phyloP scores from a whole-genome alignment of 2,113 vertebrate species.

The Polypterus senegalus region DNA sequence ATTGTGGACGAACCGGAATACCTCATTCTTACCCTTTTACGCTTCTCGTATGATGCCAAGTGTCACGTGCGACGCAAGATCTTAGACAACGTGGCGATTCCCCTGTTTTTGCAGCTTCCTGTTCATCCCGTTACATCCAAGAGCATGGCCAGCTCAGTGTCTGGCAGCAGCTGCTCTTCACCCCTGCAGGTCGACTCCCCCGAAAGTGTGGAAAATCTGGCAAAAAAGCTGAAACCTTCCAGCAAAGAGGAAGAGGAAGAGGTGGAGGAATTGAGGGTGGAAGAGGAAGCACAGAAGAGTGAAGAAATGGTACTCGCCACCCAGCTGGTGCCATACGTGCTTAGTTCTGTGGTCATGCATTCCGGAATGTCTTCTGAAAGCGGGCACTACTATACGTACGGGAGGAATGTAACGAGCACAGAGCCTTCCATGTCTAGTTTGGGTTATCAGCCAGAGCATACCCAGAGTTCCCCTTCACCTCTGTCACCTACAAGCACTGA shows the following conservation, averaged over 20 bases:
- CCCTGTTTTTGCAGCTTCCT: conserved; percentile 69
- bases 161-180: conserved; percentile 19
- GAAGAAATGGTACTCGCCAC: conserved; percentile 21
- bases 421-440: conserved; percentile 41
- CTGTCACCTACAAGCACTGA: conserved; percentile 18
- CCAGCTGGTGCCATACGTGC: conserved; percentile 59
- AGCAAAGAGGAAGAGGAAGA: conserved; percentile 59
- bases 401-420: conserved; percentile 61
- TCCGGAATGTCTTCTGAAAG: conserved; percentile 95
- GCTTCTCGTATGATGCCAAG: conserved; percentile 91
- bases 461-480: conserved; percentile 37
- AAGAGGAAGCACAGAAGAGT: conserved; percentile 4
- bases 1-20: conserved; percentile 85
- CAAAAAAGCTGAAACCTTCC: conserved; percentile 91
- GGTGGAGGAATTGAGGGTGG: neutral
- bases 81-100: conserved; percentile 82
- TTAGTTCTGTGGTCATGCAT: conserved; percentile 93
- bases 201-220: conserved; percentile 76
- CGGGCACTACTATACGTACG: conserved; percentile 94
- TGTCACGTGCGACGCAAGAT: conserved; percentile 90
- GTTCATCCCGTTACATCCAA: conserved; percentile 50
- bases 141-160: conserved; percentile 38
- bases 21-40: conserved; percentile 88
- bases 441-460: conserved; percentile 37
- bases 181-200: conserved; percentile 57